Percentiles rank a stretch among this genome's conserved stretches.
Conservation (phyloP, 2,797 vertebrate genomes). For the Phrynocephalus vlangalii region DNA sequence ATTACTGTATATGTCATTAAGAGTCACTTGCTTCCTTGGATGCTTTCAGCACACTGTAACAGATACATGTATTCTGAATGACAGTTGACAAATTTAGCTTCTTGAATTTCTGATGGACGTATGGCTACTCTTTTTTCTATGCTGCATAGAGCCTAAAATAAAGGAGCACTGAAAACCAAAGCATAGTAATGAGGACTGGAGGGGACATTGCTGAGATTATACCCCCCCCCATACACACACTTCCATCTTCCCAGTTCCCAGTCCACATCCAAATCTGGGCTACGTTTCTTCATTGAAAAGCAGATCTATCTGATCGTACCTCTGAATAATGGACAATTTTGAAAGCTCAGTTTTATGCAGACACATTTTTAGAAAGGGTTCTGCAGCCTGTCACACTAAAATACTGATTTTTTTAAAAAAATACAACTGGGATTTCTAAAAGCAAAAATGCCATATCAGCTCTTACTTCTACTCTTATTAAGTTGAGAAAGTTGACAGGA, state of each 20-base stretch:
- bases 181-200: slow-evolving; percentile 26
- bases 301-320: slow-evolving; percentile 19
- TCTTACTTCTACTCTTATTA: slow-evolving; percentile 71
- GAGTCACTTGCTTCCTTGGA: slow-evolving; percentile 62
- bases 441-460: slow-evolving; percentile 75
- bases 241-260: not conserved
- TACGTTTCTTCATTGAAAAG: slow-evolving; percentile 12
- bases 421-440: slow-evolving; percentile 57
- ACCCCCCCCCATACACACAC: not conserved
- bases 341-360: slow-evolving; percentile 50
- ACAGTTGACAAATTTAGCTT: slow-evolving; percentile 50
- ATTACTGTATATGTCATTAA: slow-evolving; percentile 40
- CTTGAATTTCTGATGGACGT: slow-evolving; percentile 55
- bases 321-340: slow-evolving; percentile 53
- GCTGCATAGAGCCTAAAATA: slow-evolving; percentile 54
- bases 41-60: slow-evolving; percentile 43
- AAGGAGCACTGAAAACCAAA: slow-evolving; percentile 49
- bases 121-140: slow-evolving; percentile 31
- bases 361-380: slow-evolving; percentile 31
- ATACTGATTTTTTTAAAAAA: slow-evolving; percentile 38
- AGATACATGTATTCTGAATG: slow-evolving; percentile 55
- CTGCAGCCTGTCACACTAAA: slow-evolving; percentile 58
- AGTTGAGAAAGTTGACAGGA: slow-evolving; percentile 59
- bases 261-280: slow-evolving; percentile 5
- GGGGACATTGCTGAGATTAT: not conserved